These are phyloP conservation scores for Apodemus agrarius DNA, from an alignment of 2,797 vertebrate species.

Conservation along the genomic window DNA sequence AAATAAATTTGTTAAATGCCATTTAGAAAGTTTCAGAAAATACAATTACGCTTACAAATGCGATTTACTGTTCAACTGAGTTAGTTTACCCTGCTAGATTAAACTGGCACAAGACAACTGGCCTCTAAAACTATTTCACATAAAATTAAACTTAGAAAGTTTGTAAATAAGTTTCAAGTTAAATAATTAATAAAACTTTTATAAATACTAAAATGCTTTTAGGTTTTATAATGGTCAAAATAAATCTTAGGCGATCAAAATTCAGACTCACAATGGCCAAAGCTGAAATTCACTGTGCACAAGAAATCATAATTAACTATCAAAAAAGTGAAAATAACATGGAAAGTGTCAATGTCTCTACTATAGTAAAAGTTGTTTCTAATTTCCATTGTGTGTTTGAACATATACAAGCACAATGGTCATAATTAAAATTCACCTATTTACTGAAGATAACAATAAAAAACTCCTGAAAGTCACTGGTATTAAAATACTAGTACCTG, in stretches of 20 bases:
- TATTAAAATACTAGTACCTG: background rate
- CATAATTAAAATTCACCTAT: slow-evolving; percentile 3
- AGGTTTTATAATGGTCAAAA: slow-evolving; percentile 20
- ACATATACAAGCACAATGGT: background rate
- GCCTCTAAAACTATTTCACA: slow-evolving; percentile 4
- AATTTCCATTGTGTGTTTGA: background rate
- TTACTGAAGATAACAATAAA: background rate
- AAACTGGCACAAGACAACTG: slow-evolving; percentile 12
- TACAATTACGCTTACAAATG: slow-evolving; percentile 44
- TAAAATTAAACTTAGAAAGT: slow-evolving; percentile 27
- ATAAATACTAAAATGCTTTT: slow-evolving; percentile 15
- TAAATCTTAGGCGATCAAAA: background rate
- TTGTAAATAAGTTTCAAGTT: background rate
- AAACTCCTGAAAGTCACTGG: background rate
- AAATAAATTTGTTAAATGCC: slow-evolving; percentile 54
- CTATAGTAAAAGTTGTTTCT: background rate
- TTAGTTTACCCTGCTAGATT: background rate
- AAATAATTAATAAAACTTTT: slow-evolving; percentile 47
- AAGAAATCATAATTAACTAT: background rate
- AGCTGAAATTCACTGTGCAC: background rate
- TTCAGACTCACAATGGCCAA: background rate
- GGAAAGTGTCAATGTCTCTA: background rate
- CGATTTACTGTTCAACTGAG: slow-evolving; percentile 19
- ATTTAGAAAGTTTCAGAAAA: slow-evolving; percentile 62
- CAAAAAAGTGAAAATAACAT: background rate